A percentile compares a stretch with the other conserved stretches of the same genome.
These are phyloP conservation scores for Chionoecetes opilio DNA, from an alignment of 1,140 invertebrate species.

Conservation along the genomic window DNA sequence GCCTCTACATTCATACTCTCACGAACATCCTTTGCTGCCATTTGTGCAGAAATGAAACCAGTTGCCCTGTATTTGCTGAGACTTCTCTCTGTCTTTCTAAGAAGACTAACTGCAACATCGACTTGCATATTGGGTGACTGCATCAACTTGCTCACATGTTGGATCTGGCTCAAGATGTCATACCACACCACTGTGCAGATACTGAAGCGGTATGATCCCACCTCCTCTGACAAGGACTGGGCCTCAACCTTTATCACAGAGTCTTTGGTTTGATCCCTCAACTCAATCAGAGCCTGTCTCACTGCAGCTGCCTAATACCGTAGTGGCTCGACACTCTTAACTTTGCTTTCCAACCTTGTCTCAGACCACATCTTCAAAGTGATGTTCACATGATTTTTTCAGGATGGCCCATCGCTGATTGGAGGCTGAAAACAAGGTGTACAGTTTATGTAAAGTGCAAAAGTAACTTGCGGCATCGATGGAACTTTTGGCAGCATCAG, in stretches of 20 bases:
- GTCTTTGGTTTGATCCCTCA: conserved; percentile 54
- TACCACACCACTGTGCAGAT: conserved; percentile 75
- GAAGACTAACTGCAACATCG: conserved; percentile 44
- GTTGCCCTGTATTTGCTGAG: conserved; percentile 62
- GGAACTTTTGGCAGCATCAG: conserved; percentile 63
- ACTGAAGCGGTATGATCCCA: conserved; percentile 41
- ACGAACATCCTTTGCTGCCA: conserved; percentile 62
- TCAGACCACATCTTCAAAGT: conserved; percentile 81
- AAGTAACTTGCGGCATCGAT: conserved; percentile 54
- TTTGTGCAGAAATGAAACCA: conserved; percentile 62
- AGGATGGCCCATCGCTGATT: conserved; percentile 81
- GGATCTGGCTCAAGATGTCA: conserved; percentile 29
- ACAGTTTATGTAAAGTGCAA: conserved; percentile 72
- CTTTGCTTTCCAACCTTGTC: conserved; percentile 81
- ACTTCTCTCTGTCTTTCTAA: conserved; percentile 47
- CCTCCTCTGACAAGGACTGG: conserved; percentile 61
- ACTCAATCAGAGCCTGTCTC: conserved; percentile 68
- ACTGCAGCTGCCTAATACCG: conserved; percentile 72
- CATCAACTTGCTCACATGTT: conserved; percentile 45
- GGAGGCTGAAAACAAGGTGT: conserved; percentile 81
- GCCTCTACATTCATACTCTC: conserved; percentile 68
- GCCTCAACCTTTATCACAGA: conserved; percentile 50
- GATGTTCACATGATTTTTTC: conserved; percentile 77
- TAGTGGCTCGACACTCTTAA: conserved; percentile 65
- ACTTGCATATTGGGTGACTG: conserved; percentile 67